A percentile compares a stretch with the other conserved stretches of the same genome.
These are phyloP conservation scores for Pachyrhynchus sulphureomaculatus DNA, from an alignment of 1,140 invertebrate genomes.

Conservation along the genomic window DNA sequence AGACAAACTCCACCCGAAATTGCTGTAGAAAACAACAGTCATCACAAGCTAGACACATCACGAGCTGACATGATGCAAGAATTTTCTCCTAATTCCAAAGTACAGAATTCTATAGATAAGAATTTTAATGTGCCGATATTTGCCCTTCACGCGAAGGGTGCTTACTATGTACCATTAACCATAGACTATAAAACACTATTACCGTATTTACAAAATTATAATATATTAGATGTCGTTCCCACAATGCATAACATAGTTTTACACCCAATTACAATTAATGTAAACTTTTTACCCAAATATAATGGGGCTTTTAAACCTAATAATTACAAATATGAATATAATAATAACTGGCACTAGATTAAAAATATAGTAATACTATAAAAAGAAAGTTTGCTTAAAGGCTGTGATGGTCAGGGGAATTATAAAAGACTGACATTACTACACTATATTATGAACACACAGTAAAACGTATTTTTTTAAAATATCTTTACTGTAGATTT, in stretches of 20 bases:
- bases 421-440: slow-evolving; percentile 40
- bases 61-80: slow-evolving; percentile 25
- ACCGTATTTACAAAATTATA: slow-evolving; percentile 65
- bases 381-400: slow-evolving; percentile 28
- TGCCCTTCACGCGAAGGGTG: slow-evolving; percentile 78
- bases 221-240: slow-evolving; percentile 58
- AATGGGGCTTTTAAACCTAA: slow-evolving; percentile 16
- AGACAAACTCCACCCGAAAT: slow-evolving; percentile 32
- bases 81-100: slow-evolving; percentile 32
- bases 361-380: background rate
- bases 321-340: slow-evolving; percentile 37
- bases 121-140: slow-evolving; percentile 71
- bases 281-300: slow-evolving; percentile 65
- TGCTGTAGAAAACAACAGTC: slow-evolving; percentile 23
- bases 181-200: slow-evolving; percentile 75
- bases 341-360: slow-evolving; percentile 34
- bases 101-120: slow-evolving; percentile 38
- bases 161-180: slow-evolving; percentile 90
- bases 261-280: slow-evolving; percentile 89
- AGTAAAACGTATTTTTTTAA: too few species aligned
- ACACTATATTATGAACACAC: background rate
- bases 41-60: slow-evolving; percentile 27
- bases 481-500: too few species aligned
- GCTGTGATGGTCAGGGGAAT: slow-evolving; percentile 43
- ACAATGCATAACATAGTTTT: slow-evolving; percentile 66